Percentiles rank a stretch among this genome's conserved stretches.
Evolutionary conservation across 2,113 vertebrate species (phyloP).

Genomic region (Nothocercus nigrocapillus): DNA sequence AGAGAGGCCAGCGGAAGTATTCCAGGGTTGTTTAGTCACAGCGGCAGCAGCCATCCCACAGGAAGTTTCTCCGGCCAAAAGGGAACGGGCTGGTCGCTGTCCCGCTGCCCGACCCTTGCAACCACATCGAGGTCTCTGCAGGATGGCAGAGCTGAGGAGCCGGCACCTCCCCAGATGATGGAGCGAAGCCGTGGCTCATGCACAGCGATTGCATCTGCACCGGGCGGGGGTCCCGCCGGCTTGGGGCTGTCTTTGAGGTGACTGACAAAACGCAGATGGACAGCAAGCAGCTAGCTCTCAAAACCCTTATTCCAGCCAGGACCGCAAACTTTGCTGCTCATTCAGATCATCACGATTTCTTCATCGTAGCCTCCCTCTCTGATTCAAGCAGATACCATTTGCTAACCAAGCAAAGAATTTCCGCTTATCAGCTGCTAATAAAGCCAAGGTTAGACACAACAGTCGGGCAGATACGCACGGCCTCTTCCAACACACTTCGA

Average conservation of each 20-base stretch:
- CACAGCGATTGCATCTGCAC: background rate
- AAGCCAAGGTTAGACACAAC: conserved; percentile 21
- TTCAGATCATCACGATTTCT: background rate
- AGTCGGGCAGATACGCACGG: background rate
- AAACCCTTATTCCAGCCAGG: background rate
- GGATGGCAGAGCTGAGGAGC: background rate
- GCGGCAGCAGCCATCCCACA: conserved; percentile 4
- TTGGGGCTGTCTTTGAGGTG: background rate
- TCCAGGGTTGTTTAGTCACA: conserved; percentile 2
- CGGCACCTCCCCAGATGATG: background rate
- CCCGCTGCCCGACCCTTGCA: background rate
- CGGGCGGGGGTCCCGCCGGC: background rate
- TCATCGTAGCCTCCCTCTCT: background rate
- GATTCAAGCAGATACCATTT: background rate
- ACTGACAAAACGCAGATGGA: background rate
- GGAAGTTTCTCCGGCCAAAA: conserved; percentile 40
- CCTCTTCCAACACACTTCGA: background rate
- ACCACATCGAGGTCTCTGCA: background rate
- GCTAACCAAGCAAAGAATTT: conserved; percentile 24
- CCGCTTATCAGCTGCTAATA: background rate
- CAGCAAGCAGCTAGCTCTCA: background rate
- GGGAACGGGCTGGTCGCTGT: background rate
- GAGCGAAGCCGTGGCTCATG: background rate
- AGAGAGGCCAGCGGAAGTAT: conserved; percentile 47
- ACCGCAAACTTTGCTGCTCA: background rate